These are phyloP conservation scores for Phragmatobia fuliginosa DNA, from an alignment of 2,888 invertebrate genomes.

Conservation along the genomic window DNA sequence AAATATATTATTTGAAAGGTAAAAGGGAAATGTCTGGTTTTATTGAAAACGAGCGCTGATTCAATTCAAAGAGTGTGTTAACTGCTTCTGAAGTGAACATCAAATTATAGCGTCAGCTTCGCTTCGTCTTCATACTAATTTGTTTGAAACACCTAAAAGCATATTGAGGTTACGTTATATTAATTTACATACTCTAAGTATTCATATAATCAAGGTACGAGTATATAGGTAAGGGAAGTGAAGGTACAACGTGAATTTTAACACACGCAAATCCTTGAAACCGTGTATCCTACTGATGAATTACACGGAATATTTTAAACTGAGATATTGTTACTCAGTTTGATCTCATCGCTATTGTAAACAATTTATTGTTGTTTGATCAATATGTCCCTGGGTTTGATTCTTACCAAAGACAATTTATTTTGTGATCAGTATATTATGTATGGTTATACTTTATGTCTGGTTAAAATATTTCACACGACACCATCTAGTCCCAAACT, in stretches of 20 bases:
- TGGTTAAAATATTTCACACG: no score
- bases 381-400: neutral
- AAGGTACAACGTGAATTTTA: neutral
- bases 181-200: neutral
- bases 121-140: conserved; percentile 10
- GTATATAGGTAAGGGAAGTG: neutral
- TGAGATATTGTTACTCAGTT: neutral
- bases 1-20: conserved; percentile 4
- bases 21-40: conserved; percentile 8
- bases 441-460: no score
- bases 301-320: neutral
- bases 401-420: no score
- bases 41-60: conserved; percentile 8
- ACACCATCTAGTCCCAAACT: no score
- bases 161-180: conserved; percentile 16
- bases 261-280: neutral
- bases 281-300: neutral
- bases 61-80: conserved; percentile 8
- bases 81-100: conserved; percentile 13
- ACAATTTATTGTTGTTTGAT: neutral
- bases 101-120: conserved; percentile 11
- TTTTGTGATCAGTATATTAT: no score
- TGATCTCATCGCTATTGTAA: neutral
- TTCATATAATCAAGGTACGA: neutral
- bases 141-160: conserved; percentile 2